Base-by-base conservation (phyloP, 1,140 invertebrate genomes). In the Cyphomyrmex costatus region DNA sequence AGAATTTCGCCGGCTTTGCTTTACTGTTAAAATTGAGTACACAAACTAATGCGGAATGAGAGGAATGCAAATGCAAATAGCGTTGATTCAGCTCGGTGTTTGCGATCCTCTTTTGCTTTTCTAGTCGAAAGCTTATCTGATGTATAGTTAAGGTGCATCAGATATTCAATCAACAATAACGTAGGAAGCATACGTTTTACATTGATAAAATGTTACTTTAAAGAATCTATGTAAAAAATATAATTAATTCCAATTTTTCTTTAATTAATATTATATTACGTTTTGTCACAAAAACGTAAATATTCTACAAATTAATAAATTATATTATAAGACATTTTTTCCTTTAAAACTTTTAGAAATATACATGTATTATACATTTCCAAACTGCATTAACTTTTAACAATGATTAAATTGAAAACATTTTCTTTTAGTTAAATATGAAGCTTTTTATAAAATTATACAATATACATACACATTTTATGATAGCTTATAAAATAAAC, bases 31-130 rank as follows among this genome's bases (percentile, higher is more conserved):
- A 73, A 82, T 60, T 71, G 65, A 80, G 33, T 63, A 63, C 36
- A 70, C 78, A 66, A 60, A 73, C 79, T 82, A 82, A 82, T 73
- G 79, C 66, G 36, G 33, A 60, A 82, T 19, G 33, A 71, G 79
- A 73, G 66, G 36, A 82, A 82, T 73, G 51, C 66, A 71, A 73
- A 82, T 82, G 79, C 66, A 82, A 82, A 82, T 82, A 82, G 24
- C 36, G 53, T 82, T 58, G 66, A 82, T 82, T 73, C 66, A 60
- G 53, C 30, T 58, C 21, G 36, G 27, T 27, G 36, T 77, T 77
- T 27, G 63, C 19, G 6, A 58, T 42, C 51, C 21, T 51, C 65
- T 73, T 73, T 73, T 58, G 51, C 66, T 42, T 73, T 66, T 70
- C 51, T 33, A 73, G 66, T 24, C 36, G 30, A 60, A 80, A 82